phyloP scores from a whole-genome alignment of 2,797 vertebrate genomes.

The Diglossa cyanea region DNA sequence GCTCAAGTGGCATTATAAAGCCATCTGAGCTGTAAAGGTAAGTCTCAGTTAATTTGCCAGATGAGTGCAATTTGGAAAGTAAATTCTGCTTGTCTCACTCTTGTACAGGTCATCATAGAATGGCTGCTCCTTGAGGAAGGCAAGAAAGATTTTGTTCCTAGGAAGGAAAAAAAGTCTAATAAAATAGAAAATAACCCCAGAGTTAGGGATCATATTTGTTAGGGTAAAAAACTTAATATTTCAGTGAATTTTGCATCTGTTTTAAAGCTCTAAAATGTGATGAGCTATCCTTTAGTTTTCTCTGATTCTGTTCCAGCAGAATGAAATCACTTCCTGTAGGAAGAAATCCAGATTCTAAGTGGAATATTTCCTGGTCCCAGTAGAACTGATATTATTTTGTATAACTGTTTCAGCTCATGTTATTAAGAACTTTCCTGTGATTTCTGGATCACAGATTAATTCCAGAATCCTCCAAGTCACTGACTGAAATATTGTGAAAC shows the following conservation, averaged over 20 bases:
- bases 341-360: not conserved
- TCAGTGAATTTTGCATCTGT: not conserved
- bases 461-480: conserved; percentile 1
- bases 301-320: conserved; percentile 1
- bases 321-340: not conserved
- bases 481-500: conserved; percentile 32
- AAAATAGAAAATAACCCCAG: accelerated
- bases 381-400: not conserved
- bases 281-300: not conserved
- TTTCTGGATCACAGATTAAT: conserved; percentile 43
- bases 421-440: not conserved
- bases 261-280: not conserved
- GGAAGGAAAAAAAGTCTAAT: not conserved
- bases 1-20: not conserved
- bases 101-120: not conserved
- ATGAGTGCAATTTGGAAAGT: not conserved
- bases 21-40: not conserved
- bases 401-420: not conserved
- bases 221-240: not conserved
- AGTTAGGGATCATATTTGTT: not conserved
- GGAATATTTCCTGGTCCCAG: not conserved
- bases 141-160: not conserved
- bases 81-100: not conserved
- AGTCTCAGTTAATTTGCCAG: not conserved
- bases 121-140: not conserved